Conservation (phyloP, 1,140 invertebrate species). For the Drosophila auraria region DNA sequence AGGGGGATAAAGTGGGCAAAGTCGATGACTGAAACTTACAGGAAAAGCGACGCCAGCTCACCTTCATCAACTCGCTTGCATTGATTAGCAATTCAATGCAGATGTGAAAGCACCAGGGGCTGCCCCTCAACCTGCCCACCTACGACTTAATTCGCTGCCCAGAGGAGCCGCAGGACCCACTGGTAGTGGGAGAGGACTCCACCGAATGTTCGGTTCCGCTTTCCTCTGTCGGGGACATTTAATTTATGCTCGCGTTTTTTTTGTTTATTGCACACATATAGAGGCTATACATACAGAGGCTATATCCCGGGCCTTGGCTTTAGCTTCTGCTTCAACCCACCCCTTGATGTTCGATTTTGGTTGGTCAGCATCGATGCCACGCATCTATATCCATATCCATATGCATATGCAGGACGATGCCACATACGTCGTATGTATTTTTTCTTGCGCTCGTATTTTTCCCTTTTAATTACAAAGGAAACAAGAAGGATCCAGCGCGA, state of each 20-base stretch:
- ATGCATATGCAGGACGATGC: constrained; percentile 32
- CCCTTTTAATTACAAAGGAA: constrained; percentile 72
- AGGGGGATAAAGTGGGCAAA: constrained; percentile 9
- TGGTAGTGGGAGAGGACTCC: background rate
- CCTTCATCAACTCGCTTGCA: constrained; percentile 22
- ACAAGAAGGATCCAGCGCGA: constrained; percentile 33
- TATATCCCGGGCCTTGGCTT: background rate
- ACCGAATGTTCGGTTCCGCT: background rate
- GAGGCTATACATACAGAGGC: background rate
- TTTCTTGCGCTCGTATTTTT: constrained; percentile 33
- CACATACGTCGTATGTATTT: constrained; percentile 15
- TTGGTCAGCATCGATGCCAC: constrained; percentile 67
- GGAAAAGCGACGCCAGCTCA: background rate
- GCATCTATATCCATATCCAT: constrained; percentile 36
- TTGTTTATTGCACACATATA: constrained; percentile 64
- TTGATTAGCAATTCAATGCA: constrained; percentile 70
- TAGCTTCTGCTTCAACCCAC: background rate
- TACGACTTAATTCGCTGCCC: constrained; percentile 1
- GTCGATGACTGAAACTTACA: background rate
- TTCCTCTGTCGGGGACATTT: constrained; percentile 37
- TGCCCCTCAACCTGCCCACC: too few species aligned
- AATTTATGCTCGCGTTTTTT: constrained; percentile 65
- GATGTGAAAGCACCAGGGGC: constrained; percentile 9
- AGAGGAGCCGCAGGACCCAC: constrained; percentile 8
- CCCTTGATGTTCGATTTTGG: constrained; percentile 73